Base-by-base conservation (phyloP, 1,140 invertebrate species). In the Frieseomelitta varia region DNA sequence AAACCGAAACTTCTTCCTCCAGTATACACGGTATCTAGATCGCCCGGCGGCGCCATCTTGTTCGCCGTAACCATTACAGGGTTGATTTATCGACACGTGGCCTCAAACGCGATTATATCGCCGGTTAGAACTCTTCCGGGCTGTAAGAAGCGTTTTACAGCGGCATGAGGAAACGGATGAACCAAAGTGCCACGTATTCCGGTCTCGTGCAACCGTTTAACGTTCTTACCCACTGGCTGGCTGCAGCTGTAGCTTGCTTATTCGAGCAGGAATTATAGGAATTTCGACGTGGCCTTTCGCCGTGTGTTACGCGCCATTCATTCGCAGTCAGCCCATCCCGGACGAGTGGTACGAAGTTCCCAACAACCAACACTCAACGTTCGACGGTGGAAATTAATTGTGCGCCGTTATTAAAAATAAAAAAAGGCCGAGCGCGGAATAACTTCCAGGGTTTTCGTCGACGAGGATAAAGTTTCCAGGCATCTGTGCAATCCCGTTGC, bases 181-280 rank as follows among this genome's bases (percentile, higher is more conserved):
- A 56, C 58, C 8, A 51, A 47, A 30, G 21, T 11, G 65, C 19
- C 51, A n/a, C 78, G 51, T 71, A 79, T 79, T 79, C 67, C 78
- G 27, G 19, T 4, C 53, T 79, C 78, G 78, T 71, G 65, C 65
- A 56, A 14, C 61, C 65, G 65, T 55, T 79, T 79, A 79, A 79
- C 78, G 78, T 79, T 79, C 53, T 79, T 79, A 71, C 61, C n/a
- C n/a, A 10, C 19, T 39, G 6, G 74, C 27, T 30, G 61, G 47
- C n/a, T 79, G 53, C 65, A 58, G 65, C 53, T 79, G 65, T 53
- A 69, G 24, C 34, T 55, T 55, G 63, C 78, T 79, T 79, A 79
- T 56, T 79, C 67, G 34, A 21, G 30, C 24, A 15, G 78, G 78
- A 79, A 79, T 79, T 79, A 79, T 79, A 65, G 63, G 77, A 79